Percentiles rank a stretch among this genome's conserved stretches.
Conservation (phyloP, 1,140 invertebrate species). For the Macrobrachium rosenbergii region DNA sequence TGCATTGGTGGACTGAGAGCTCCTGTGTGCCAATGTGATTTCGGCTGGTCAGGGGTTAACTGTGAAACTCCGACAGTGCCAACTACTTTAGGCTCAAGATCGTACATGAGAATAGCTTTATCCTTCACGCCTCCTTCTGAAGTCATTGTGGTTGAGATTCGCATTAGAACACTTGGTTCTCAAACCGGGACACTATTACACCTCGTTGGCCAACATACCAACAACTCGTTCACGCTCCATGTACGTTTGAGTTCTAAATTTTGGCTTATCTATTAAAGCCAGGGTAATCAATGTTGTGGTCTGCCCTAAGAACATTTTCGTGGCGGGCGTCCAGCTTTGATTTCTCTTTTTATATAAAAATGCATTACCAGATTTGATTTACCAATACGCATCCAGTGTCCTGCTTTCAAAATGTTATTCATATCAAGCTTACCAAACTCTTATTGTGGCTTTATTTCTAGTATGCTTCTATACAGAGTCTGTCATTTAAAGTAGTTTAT, state of each 20-base stretch:
- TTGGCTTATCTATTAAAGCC: no score
- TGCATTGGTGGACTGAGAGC: constrained; percentile 32
- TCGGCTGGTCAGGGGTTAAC: constrained; percentile 18
- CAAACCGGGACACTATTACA: neutral
- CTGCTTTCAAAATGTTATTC: no score
- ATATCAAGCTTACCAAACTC: no score
- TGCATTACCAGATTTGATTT: no score
- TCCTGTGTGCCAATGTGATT: constrained; percentile 34
- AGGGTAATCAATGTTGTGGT: no score
- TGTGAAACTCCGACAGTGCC: constrained; percentile 31
- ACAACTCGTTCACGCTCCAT: neutral
- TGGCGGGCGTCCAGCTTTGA: no score
- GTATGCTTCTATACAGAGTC: no score
- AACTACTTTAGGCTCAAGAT: neutral
- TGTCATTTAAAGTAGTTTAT: no score
- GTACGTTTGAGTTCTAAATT: neutral
- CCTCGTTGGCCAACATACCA: neutral
- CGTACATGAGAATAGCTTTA: constrained; percentile 29
- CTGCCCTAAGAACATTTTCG: no score
- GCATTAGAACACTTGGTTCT: neutral
- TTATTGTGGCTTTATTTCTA: no score
- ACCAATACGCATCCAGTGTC: no score
- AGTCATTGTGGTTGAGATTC: constrained; percentile 1
- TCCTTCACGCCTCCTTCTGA: constrained; percentile 34
- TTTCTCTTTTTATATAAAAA: no score